Evolutionary conservation across 1,140 invertebrate genomes (phyloP).

Genomic region (Heliothis virescens): DNA sequence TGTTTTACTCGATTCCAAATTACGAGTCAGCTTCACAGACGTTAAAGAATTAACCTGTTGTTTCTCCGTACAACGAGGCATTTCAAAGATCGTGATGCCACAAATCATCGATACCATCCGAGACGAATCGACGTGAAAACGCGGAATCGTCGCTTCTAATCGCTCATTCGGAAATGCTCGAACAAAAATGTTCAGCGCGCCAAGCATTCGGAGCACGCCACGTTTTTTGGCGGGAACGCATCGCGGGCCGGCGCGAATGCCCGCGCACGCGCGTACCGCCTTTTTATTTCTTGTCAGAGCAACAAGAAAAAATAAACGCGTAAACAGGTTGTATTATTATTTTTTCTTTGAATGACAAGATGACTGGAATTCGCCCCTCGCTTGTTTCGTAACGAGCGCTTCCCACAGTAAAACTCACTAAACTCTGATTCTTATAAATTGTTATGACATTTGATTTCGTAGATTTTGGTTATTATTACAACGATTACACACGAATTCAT

Average conservation of each 20-base stretch:
- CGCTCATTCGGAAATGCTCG: constrained; percentile 52
- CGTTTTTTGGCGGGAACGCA: constrained; percentile 77
- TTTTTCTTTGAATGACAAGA: constrained; percentile 58
- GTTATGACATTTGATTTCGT: constrained; percentile 48
- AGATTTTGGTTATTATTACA: constrained; percentile 37
- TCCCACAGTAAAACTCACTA: constrained; percentile 31
- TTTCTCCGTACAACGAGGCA: constrained; percentile 49
- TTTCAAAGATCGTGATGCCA: constrained; percentile 59
- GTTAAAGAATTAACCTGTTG: constrained; percentile 50
- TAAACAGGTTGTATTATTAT: constrained; percentile 74
- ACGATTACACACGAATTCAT: constrained; percentile 36
- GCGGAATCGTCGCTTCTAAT: constrained; percentile 56
- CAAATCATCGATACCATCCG: constrained; percentile 61
- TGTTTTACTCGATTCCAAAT: constrained; percentile 39
- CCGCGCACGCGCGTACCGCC: constrained; percentile 73
- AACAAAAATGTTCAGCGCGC: constrained; percentile 73
- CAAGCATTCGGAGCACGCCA: constrained; percentile 67
- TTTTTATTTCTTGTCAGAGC: constrained; percentile 63
- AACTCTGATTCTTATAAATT: constrained; percentile 45
- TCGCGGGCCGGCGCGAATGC: constrained; percentile 73
- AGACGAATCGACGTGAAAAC: constrained; percentile 65
- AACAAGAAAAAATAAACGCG: constrained; percentile 56
- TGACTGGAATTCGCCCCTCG: constrained; percentile 50
- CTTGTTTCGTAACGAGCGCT: constrained; percentile 39
- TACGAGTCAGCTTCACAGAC: constrained; percentile 26